Base-by-base conservation (phyloP, 2,888 invertebrate species). In the Gymnosoma rotundatum region DNA sequence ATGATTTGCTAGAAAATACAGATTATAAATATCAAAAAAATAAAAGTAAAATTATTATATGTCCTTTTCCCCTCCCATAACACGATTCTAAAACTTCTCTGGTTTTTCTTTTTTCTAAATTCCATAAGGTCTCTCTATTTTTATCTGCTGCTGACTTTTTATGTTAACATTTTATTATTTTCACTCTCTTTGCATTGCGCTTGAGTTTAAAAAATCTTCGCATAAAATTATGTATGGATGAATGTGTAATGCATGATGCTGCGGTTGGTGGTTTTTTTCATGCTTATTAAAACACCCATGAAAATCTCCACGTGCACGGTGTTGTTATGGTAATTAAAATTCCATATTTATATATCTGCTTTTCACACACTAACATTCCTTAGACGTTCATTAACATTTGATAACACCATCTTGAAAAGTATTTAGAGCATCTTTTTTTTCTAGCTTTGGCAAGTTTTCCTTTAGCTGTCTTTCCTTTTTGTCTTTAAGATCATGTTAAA, bases 251-350 rank as follows among this genome's bases (percentile, higher is more conserved):
- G 48, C 54, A 16, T 48, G 45, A 56, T 36, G 54, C 20, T 54
- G 56, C 21, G 61, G 18, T 32, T 66, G 21, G 5, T 60, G n/a
- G 25, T 42, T 74, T 60, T 18, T n/a, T 67, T 52, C 20, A 60
- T 50, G 63, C 45, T 20, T 25, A 45, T 20, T 54, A 36, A 7
- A 18, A 16, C 54, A 70, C 9, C 48, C 64, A 20, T 63, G 48
- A 14, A 73, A 54, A 60, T 54, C 74, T 64, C 84, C 80, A 84
- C 84, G 84, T 84, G 84, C 73, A 78, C 25, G 73, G 32, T 74
- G 42, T 67, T 60, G 72, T 84, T 81, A 69, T 74, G 74, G 78
- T 74, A 69, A 84, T 84, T 78, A 81, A 81, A 84, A 84, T 84
- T 81, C 84, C 76, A 66, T 32, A 70, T 64, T 75, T 78, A 76